Base-by-base conservation (phyloP, 2,888 invertebrate species). In the Sialis fuliginosa region DNA sequence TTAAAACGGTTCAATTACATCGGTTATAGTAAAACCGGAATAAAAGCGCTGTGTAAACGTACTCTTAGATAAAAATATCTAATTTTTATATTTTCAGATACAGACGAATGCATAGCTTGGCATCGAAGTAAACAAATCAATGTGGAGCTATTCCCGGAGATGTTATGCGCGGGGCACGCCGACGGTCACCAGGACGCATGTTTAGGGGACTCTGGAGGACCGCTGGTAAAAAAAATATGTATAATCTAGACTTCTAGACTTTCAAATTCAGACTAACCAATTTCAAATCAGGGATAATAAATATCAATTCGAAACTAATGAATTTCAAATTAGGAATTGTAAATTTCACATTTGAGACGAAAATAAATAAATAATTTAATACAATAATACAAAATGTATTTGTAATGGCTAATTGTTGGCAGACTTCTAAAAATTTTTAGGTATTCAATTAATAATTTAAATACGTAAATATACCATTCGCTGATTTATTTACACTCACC, bases 141-240 rank as follows among this genome's bases (percentile, higher is more conserved):
- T 4, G 79, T 88, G 0, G 82, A 87, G 54, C 61, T 87, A 57
- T 70, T 77, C 67, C 57, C 78, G 60, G 80, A 81, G 65, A 87
- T 87, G 87, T 76, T 88, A 54, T 88, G 88, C 63, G 88, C 87
- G 0, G 87, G 87, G 6, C 85, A 86, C 57, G 77, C 82, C 0
- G 81, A 83, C 53, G 88, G 88, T 0, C 77, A 81, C 53, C 83
- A 82, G 57, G 87, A 88, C 54, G 87, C 87, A 5, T 87, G 87
- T 54, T 66, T 87, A 57, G 86, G 87, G 8, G 87, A 86, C 58
- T 85, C 84, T 0, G 87, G 87, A 1, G 87, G 87, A 0, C 87
- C 87, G 0, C 64, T 84, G 4, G 74, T 47, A 42, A 41, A 35
- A 40, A 9, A 35, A 35, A 35, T n/a, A 35, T n/a, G 35, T n/a